These are phyloP conservation scores for Melieria picta DNA, from an alignment of 2,888 invertebrate genomes.

Conservation along the genomic window DNA sequence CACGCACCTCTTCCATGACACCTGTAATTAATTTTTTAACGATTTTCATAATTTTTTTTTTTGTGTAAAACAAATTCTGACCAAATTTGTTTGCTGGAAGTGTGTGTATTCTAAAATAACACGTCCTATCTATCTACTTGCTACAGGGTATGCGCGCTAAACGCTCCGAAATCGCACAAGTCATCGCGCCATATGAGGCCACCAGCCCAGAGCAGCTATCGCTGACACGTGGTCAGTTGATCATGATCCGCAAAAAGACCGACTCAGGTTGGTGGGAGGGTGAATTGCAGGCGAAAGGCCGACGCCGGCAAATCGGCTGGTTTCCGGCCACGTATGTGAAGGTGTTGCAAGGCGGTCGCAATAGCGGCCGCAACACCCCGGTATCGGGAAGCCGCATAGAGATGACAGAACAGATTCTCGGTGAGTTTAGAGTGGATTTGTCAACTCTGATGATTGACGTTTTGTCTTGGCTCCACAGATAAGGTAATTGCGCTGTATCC, in stretches of 20 bases:
- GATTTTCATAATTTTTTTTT: conserved; percentile 29
- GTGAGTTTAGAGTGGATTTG: conserved; percentile 45
- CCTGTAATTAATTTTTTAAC: conserved; percentile 61
- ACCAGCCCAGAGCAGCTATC: conserved; percentile 92
- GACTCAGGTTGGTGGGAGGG: conserved; percentile 99
- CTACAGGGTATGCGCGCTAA: conserved; percentile 72
- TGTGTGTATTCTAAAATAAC: conserved; percentile 18
- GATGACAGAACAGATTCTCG: conserved; percentile 66
- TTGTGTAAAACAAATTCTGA: conserved; percentile 22
- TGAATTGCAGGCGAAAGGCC: conserved; percentile 91
- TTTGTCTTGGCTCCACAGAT: conserved; percentile 67
- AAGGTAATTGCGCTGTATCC: conserved; percentile 93
- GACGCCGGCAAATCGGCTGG: conserved; percentile 95
- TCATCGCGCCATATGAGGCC: conserved; percentile 92
- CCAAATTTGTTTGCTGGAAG: background rate
- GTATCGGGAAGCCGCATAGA: conserved; percentile 77
- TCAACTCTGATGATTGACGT: background rate
- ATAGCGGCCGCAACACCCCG: conserved; percentile 79
- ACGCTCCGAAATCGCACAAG: conserved; percentile 93
- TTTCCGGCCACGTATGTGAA: conserved; percentile 99
- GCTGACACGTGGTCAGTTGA: conserved; percentile 88
- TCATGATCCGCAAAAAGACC: conserved; percentile 96
- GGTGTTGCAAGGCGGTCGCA: conserved; percentile 75
- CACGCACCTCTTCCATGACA: conserved; percentile 67
- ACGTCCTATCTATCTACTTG: conserved; percentile 8